phyloP scores from a whole-genome alignment of 1,140 invertebrate species.

The Saccostrea cuccullata region DNA sequence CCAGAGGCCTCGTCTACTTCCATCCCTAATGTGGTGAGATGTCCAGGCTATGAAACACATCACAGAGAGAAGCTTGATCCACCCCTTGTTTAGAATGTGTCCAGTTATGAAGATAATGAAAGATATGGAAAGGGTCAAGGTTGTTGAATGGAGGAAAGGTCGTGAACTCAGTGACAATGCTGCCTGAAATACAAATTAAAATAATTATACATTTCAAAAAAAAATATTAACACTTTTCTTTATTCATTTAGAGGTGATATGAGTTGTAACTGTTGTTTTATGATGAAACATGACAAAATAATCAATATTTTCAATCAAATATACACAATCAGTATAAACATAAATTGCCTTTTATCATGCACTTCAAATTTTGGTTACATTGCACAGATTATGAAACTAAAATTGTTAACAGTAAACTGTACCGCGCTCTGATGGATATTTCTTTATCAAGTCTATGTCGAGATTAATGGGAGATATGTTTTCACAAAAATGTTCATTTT shows the following conservation, averaged over 20 bases:
- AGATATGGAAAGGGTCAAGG: slow-evolving; percentile 59
- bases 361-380: too few relatives aligned
- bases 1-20: slow-evolving; percentile 69
- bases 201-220: too few relatives aligned
- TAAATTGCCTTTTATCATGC: too few relatives aligned
- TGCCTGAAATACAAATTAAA: slow-evolving; percentile 58
- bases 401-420: too few relatives aligned
- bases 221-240: too few relatives aligned
- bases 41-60: slow-evolving; percentile 65
- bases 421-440: too few relatives aligned
- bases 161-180: slow-evolving; percentile 62
- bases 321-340: too few relatives aligned
- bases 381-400: too few relatives aligned
- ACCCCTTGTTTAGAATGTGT: not conserved
- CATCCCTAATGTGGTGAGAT: slow-evolving; percentile 75
- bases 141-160: slow-evolving; percentile 71
- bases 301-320: not conserved
- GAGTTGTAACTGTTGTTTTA: not conserved
- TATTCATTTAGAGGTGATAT: slow-evolving; percentile 7
- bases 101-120: slow-evolving; percentile 49
- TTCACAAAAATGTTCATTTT: too few relatives aligned
- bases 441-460: too few relatives aligned
- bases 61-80: slow-evolving; percentile 44
- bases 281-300: not conserved
- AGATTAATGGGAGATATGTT: too few relatives aligned